Percentiles rank a stretch among this genome's conserved stretches.
Conservation (phyloP, 37 sponge, comb jelly and placozoan genomes). For the Ianthella basta region DNA sequence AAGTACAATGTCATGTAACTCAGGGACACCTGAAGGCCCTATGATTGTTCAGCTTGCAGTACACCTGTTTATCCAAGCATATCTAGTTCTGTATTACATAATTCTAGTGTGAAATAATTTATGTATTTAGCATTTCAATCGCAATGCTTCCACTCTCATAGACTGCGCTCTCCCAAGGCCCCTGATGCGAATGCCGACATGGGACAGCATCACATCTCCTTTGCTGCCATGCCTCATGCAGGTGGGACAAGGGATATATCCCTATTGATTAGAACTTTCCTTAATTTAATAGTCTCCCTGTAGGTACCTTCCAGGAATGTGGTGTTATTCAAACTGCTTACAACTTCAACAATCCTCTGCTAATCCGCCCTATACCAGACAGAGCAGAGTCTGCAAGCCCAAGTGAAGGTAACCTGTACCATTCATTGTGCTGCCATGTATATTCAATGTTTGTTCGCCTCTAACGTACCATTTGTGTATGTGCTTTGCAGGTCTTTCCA, state of each 20-base stretch:
- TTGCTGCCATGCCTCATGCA: conserved; percentile 60
- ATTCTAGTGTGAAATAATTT: no score
- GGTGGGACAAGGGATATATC: conserved; percentile 14
- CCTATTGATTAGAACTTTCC: background rate
- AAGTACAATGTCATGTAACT: no score
- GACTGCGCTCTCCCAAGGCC: conserved; percentile 67
- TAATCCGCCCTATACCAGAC: background rate
- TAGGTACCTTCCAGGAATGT: conserved; percentile 53
- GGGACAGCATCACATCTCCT: conserved; percentile 56
- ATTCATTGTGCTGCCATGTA: background rate
- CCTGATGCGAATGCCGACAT: conserved; percentile 81
- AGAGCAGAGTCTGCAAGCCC: background rate
- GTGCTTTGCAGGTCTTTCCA: background rate
- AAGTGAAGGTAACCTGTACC: background rate
- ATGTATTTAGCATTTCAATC: background rate
- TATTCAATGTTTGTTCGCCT: background rate
- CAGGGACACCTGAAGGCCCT: no score
- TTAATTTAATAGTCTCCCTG: background rate
- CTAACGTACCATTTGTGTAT: background rate
- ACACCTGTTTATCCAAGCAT: no score
- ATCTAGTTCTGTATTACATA: no score
- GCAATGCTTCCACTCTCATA: background rate
- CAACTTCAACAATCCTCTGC: conserved; percentile 58
- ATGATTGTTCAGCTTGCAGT: no score
- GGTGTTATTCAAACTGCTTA: conserved; percentile 57